Evolutionary conservation across 2,888 invertebrate genomes (phyloP).

Genomic region (Apotomis turbidana): DNA sequence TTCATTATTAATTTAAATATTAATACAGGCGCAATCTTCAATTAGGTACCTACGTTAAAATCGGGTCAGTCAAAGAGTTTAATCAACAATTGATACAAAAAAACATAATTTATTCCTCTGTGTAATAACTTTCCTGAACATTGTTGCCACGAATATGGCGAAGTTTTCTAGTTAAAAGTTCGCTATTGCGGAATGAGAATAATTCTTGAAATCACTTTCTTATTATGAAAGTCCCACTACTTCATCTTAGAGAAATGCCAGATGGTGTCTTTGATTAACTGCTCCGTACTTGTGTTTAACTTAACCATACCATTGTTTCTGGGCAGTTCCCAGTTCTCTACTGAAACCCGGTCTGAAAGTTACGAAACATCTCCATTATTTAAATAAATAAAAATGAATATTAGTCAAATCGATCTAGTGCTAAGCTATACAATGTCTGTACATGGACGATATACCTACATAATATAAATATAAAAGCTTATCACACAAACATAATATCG

Average conservation of each 20-base stretch:
- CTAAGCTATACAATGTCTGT: too few species aligned
- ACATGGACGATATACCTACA: too few species aligned
- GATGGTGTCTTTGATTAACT: conserved; percentile 40
- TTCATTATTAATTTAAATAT: too few species aligned
- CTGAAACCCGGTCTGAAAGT: too few species aligned
- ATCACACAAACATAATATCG: too few species aligned
- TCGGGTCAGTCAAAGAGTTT: not conserved
- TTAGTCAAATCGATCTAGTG: too few species aligned
- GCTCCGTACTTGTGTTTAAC: conserved; percentile 17
- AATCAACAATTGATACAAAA: conserved; percentile 52
- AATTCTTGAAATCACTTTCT: conserved; percentile 78
- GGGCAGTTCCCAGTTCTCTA: not conserved
- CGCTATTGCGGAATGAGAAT: conserved; percentile 79
- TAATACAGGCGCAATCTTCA: too few species aligned
- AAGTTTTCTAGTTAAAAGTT: conserved; percentile 84
- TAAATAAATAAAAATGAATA: too few species aligned
- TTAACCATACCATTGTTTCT: conserved; percentile 1
- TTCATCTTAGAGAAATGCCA: conserved; percentile 45
- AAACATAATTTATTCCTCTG: conserved; percentile 72
- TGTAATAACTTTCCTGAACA: conserved; percentile 73
- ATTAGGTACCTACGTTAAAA: not conserved
- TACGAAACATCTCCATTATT: too few species aligned
- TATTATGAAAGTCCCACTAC: conserved; percentile 65
- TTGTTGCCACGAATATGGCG: conserved; percentile 73
- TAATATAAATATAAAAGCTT: too few species aligned